Evolutionary conservation across 2,797 vertebrate genomes (phyloP).

Genomic region (Agapornis canus): DNA sequence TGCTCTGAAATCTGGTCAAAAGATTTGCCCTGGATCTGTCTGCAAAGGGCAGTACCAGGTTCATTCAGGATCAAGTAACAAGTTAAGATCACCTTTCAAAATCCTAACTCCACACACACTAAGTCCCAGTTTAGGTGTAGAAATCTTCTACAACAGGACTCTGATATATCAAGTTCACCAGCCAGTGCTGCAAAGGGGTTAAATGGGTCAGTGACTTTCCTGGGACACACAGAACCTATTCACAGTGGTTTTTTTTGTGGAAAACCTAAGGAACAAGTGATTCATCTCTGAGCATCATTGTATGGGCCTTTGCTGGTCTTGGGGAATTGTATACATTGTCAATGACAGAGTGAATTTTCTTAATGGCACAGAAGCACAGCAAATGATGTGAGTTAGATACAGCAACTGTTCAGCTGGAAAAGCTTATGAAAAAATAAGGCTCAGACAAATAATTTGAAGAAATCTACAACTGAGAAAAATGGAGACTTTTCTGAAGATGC

Average conservation of each 20-base stretch:
- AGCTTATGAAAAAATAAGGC: not conserved
- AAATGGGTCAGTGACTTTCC: not conserved
- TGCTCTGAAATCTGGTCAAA: not conserved
- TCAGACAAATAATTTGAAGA: constrained; percentile 28
- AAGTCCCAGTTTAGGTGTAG: not conserved
- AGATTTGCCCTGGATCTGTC: not conserved
- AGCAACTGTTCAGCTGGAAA: not conserved
- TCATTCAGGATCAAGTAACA: not conserved
- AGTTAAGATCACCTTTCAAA: not conserved
- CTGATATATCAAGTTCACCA: not conserved
- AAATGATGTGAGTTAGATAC: not conserved
- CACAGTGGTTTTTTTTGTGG: not conserved
- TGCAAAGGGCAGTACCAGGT: not conserved
- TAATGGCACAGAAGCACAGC: not conserved
- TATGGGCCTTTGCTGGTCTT: not conserved
- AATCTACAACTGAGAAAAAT: not conserved
- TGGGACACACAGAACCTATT: not conserved
- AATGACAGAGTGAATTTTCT: not conserved
- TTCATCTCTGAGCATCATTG: not conserved
- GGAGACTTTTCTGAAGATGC: not conserved
- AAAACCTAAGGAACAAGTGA: not conserved
- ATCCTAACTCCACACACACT: not conserved
- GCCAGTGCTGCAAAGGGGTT: not conserved
- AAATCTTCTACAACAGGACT: not conserved
- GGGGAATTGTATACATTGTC: not conserved